Base-by-base conservation (phyloP, 92 coral and sea anemone species). In the Porites divaricata region DNA sequence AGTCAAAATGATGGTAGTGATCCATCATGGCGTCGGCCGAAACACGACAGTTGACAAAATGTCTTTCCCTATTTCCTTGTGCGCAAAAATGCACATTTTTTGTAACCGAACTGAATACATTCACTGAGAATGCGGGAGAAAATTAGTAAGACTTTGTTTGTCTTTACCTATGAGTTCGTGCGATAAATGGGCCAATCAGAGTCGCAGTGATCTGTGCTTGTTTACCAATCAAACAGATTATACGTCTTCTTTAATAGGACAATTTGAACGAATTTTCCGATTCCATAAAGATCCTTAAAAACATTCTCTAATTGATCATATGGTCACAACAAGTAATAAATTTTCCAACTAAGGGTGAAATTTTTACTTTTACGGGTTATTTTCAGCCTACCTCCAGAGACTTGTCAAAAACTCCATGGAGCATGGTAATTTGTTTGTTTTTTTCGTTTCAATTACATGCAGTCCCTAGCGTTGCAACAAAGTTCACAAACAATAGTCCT, bases 231-330 rank as follows among this genome's bases (percentile, higher is more conserved):
- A 8, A 54, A 80, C 25, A 68, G 64, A 70, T 80, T 76, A 58
- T 80, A 57, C 35, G 70, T 80, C 85, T 69, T 80, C 58, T 20
- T 70, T 17, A 54, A 80, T 23, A 17, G 56, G 85, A 80, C 85
- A 67, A 76, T 13, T 21, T 80, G 75, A 80, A 53, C n/a, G 75
- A 68, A 26, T 68, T 68, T 17, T 8, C 19, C 12, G 45, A 54
- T 56, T 24, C 84, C 68, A 50, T 65, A 51, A 50, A 66, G 72
- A 51, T 53, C 14, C 52, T 23, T 25, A 11, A 54, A 11, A 10
- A 12, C 59, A 54, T 11, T 15, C 59, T 11, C 59, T 54, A 11
- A 11, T 54, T 11, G 12, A 54, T 11, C 59, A 54, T 35, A 15
- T 54, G 16, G 59, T 54, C 12, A 54, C 59, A 35, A 35, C 45